phyloP scores from a whole-genome alignment of 2,797 vertebrate species.

The Sphaeramia orbicularis region DNA sequence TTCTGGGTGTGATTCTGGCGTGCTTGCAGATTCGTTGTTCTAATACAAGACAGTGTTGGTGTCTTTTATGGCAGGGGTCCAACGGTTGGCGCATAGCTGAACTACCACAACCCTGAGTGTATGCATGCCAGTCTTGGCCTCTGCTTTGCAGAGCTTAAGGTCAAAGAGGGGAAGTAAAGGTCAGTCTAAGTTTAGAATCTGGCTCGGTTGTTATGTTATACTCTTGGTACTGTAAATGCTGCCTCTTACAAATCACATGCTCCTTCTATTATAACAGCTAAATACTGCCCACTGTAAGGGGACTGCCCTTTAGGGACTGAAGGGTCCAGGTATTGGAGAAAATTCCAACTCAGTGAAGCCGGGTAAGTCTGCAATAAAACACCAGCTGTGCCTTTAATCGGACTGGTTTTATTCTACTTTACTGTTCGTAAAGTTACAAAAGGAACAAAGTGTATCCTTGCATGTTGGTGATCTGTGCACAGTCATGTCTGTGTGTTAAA shows the following conservation, averaged over 20 bases:
- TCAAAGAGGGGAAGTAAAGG: constrained; percentile 82
- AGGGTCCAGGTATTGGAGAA: neutral
- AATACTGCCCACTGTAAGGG: neutral
- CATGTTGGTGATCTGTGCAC: neutral
- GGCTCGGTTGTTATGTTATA: constrained; percentile 32
- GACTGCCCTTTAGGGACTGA: neutral
- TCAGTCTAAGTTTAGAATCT: constrained; percentile 77
- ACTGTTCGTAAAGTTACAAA: neutral
- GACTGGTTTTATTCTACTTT: neutral
- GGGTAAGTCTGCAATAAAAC: neutral
- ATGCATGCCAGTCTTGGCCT: constrained; percentile 50
- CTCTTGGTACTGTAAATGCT: constrained; percentile 52
- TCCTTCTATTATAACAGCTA: constrained; percentile 20
- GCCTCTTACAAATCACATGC: constrained; percentile 36
- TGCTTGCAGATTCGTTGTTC: constrained; percentile 4
- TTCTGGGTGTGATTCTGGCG: neutral
- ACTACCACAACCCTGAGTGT: constrained; percentile 49
- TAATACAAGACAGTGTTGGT: constrained; percentile 8
- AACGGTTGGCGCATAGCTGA: constrained; percentile 62
- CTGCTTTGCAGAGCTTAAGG: constrained; percentile 70
- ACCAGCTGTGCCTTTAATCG: neutral
- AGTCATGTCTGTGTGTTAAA: neutral
- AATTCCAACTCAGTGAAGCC: neutral
- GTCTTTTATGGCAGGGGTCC: constrained; percentile 44
- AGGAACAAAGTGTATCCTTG: neutral